A percentile compares a stretch with the other conserved stretches of the same genome.
phyloP scores from a whole-genome alignment of 2,797 vertebrate species.

The Pelobates cultripes region DNA sequence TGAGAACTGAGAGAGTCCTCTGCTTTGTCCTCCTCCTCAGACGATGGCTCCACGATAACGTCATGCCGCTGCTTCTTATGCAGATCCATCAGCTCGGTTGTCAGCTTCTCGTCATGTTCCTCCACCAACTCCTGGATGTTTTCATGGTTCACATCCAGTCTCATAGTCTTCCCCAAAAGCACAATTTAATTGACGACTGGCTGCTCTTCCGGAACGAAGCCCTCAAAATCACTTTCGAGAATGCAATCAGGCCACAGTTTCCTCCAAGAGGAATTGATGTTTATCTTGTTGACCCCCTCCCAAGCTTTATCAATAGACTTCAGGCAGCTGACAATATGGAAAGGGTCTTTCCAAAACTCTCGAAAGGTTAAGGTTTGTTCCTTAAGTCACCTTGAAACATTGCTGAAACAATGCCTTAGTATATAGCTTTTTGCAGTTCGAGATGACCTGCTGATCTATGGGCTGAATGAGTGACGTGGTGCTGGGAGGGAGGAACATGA shows the following conservation, averaged over 20 bases:
- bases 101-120: conserved; percentile 9
- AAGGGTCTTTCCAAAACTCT: conserved; percentile 13
- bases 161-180: background rate
- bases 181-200: background rate
- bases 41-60: background rate
- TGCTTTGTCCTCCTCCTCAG: background rate
- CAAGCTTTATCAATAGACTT: conserved; percentile 1
- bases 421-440: too few relatives aligned
- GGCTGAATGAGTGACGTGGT: too few relatives aligned
- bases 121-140: background rate
- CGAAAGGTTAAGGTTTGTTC: background rate
- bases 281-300: conserved; percentile 4
- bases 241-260: background rate
- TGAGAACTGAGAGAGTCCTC: background rate
- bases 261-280: conserved; percentile 2
- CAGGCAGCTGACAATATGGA: background rate
- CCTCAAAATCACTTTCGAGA: background rate
- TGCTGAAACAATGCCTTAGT: too few relatives aligned
- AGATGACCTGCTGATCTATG: too few relatives aligned
- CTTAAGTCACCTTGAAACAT: background rate
- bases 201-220: background rate
- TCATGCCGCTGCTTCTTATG: background rate
- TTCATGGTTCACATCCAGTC: background rate
- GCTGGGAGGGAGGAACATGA: background rate
- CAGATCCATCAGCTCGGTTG: conserved; percentile 5